phyloP scores from a whole-genome alignment of 2,888 invertebrate species.

The Brachylomia viminalis region DNA sequence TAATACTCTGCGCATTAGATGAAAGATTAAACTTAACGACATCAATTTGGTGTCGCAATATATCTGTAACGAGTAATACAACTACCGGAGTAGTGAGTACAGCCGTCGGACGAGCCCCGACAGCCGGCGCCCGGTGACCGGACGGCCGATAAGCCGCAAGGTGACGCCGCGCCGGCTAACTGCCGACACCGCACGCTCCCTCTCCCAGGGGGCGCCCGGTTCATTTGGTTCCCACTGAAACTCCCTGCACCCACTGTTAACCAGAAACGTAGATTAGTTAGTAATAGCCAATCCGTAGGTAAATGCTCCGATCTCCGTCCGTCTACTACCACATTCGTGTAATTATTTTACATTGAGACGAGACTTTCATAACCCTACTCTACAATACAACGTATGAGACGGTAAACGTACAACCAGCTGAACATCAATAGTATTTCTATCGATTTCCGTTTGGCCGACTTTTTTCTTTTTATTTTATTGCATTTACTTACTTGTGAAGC shows the following conservation, averaged over 20 bases:
- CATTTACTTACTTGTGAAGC: conserved; percentile 78
- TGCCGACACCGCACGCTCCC: conserved; percentile 73
- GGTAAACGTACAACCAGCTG: conserved; percentile 51
- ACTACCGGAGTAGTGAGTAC: conserved; percentile 54
- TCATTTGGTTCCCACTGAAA: conserved; percentile 74
- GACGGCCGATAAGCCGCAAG: conserved; percentile 84
- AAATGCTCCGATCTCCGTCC: conserved; percentile 31
- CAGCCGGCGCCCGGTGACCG: conserved; percentile 74
- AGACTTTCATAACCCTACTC: background rate
- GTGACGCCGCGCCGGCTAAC: conserved; percentile 79
- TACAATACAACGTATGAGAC: conserved; percentile 11
- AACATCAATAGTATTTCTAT: conserved; percentile 67
- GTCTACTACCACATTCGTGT: conserved; percentile 19
- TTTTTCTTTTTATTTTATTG: conserved; percentile 76
- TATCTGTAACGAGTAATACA: conserved; percentile 61
- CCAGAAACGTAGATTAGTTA: conserved; percentile 77
- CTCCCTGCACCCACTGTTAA: conserved; percentile 69
- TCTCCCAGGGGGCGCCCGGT: conserved; percentile 66
- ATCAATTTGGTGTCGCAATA: conserved; percentile 68
- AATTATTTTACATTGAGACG: conserved; percentile 9
- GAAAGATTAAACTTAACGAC: conserved; percentile 62
- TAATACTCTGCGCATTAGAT: conserved; percentile 58
- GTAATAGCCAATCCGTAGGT: conserved; percentile 69
- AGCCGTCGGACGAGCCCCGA: conserved; percentile 66
- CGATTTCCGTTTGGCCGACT: conserved; percentile 72